Conservation (phyloP, 2,888 invertebrate genomes). For the Apotomis turbidana region DNA sequence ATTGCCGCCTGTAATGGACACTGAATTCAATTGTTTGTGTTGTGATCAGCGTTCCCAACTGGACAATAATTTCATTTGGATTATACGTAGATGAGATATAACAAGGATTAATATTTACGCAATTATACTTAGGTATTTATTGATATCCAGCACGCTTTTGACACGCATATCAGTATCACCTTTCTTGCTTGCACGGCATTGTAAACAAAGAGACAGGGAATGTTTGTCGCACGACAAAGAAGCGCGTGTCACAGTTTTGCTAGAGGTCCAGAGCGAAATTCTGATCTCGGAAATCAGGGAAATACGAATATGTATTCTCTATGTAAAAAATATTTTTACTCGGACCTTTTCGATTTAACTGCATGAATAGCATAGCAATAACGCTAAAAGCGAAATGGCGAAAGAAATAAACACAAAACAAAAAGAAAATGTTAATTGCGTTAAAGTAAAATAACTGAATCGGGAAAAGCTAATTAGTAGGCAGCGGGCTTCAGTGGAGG, state of each 20-base stretch:
- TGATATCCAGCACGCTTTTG: no score
- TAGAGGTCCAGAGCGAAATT: no score
- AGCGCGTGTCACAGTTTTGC: no score
- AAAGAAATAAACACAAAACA: conserved; percentile 43
- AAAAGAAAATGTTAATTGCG: conserved; percentile 51
- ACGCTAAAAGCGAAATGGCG: conserved; percentile 16
- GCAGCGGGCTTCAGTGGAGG: conserved; percentile 32
- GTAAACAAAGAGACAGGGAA: no score
- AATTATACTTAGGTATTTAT: no score
- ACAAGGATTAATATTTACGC: no score
- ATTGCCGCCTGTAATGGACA: conserved; percentile 44
- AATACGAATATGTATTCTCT: no score
- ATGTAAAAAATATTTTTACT: neutral
- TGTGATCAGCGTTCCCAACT: neutral
- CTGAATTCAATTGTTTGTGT: conserved; percentile 18
- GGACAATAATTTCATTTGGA: conserved; percentile 1
- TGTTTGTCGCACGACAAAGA: no score
- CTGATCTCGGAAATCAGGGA: no score
- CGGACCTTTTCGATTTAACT: neutral
- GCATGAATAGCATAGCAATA: conserved; percentile 34
- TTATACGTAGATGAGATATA: no score
- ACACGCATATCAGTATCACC: no score
- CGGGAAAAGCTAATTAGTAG: conserved; percentile 47
- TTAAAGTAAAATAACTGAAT: conserved; percentile 46
- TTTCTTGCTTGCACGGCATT: no score